Conservation (phyloP, 2,797 vertebrate species). For the Ambastaia sidthimunki region DNA sequence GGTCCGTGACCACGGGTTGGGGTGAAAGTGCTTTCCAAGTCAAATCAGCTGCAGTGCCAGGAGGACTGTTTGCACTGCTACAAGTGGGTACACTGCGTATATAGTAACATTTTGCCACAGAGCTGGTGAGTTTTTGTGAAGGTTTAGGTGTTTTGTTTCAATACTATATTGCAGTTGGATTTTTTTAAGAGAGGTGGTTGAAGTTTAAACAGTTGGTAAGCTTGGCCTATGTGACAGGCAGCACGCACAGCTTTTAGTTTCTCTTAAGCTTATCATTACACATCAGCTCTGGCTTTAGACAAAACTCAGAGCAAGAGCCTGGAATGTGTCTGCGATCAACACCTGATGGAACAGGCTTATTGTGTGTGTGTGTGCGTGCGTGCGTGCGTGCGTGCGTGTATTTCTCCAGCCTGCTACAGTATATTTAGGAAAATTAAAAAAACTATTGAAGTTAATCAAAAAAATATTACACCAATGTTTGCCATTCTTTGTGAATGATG, state of each 20-base stretch:
- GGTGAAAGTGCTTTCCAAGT: constrained; percentile 81
- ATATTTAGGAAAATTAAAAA: neutral
- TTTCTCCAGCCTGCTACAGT: neutral
- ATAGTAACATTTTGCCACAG: neutral
- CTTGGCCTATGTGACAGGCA: constrained; percentile 1
- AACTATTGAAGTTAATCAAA: neutral
- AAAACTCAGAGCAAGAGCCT: neutral
- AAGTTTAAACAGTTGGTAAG: neutral
- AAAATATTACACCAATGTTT: neutral
- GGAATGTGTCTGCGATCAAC: constrained; percentile 27
- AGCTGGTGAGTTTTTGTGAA: constrained; percentile 16
- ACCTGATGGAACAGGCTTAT: constrained; percentile 38
- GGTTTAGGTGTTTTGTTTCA: neutral
- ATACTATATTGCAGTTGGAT: neutral
- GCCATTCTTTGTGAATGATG: neutral
- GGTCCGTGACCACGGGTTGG: constrained; percentile 84
- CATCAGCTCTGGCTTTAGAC: constrained; percentile 12
- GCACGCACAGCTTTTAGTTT: constrained; percentile 6
- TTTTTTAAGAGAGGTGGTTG: neutral
- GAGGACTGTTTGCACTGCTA: constrained; percentile 69
- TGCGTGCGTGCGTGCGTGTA: neutral
- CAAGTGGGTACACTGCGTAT: constrained; percentile 47
- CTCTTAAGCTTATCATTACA: neutral
- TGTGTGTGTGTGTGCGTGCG: no score
- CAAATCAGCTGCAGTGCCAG: constrained; percentile 76